Conservation (phyloP, 2,797 vertebrate species). For the Crocidura indochinensis region DNA sequence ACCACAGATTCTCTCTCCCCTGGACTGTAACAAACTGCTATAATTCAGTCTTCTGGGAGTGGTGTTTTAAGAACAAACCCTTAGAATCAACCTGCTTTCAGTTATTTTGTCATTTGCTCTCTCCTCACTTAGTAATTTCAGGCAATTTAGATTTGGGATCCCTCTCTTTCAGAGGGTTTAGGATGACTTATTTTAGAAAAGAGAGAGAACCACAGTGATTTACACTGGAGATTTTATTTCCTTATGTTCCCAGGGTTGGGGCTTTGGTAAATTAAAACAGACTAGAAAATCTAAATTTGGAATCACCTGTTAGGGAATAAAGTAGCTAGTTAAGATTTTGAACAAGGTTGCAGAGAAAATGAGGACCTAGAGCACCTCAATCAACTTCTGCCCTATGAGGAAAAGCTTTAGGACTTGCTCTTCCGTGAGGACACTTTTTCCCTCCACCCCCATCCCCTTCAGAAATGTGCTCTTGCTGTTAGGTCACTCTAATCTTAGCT, state of each 20-base stretch:
- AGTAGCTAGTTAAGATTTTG: constrained; percentile 12
- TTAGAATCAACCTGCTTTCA: constrained; percentile 2
- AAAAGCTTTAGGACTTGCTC: neutral
- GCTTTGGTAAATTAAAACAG: constrained; percentile 45
- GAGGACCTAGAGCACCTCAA: neutral
- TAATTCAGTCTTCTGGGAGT: constrained; percentile 29
- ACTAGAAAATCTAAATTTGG: neutral
- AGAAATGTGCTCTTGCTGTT: neutral
- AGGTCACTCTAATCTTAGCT: constrained; percentile 30
- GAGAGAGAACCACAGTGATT: neutral
- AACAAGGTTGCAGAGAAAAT: constrained; percentile 9
- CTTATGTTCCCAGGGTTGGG: neutral
- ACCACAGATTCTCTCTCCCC: neutral
- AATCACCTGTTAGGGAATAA: neutral
- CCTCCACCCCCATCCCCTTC: neutral
- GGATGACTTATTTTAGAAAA: constrained; percentile 12
- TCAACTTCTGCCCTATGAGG: neutral
- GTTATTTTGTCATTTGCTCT: constrained; percentile 38
- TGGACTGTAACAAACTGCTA: neutral
- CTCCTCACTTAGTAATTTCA: constrained; percentile 13
- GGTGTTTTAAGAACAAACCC: neutral
- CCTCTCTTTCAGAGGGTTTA: constrained; percentile 12
- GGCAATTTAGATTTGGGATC: constrained; percentile 4
- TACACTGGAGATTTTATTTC: constrained; percentile 20
- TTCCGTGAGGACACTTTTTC: neutral